phyloP scores from a whole-genome alignment of 1,140 invertebrate species.

The Nilaparvata lugens region DNA sequence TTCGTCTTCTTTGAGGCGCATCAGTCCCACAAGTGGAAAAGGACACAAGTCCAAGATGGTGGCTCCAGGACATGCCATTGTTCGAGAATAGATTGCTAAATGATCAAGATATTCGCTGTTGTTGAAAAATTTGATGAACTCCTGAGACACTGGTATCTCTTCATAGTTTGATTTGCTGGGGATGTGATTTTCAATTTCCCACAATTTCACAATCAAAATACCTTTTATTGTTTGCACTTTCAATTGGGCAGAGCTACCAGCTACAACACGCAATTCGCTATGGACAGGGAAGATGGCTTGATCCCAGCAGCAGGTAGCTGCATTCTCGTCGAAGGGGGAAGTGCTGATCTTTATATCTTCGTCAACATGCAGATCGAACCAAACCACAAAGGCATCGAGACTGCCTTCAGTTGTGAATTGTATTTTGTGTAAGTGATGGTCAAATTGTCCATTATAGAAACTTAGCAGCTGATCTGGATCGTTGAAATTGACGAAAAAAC shows the following conservation, averaged over 20 bases:
- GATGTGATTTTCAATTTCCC: neutral
- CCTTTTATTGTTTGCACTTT: slow-evolving; percentile 27
- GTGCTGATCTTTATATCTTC: slow-evolving; percentile 48
- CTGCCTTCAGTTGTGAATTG: slow-evolving; percentile 32
- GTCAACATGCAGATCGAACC: slow-evolving; percentile 65
- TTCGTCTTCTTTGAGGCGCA: slow-evolving; percentile 27
- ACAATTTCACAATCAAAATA: neutral
- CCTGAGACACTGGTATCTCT: neutral
- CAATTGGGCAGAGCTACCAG: slow-evolving; percentile 21
- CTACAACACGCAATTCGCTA: slow-evolving; percentile 19
- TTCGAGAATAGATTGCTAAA: slow-evolving; percentile 25
- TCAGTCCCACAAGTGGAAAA: slow-evolving; percentile 35
- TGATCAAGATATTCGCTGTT: slow-evolving; percentile 37
- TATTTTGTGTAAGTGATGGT: slow-evolving; percentile 2
- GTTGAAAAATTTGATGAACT: slow-evolving; percentile 36
- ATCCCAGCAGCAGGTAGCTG: slow-evolving; percentile 55
- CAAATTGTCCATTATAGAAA: slow-evolving; percentile 12
- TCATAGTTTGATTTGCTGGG: neutral
- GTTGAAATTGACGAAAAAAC: slow-evolving; percentile 57
- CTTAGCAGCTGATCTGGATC: slow-evolving; percentile 39
- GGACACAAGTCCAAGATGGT: slow-evolving; percentile 34
- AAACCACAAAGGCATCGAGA: slow-evolving; percentile 54
- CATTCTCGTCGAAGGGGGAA: slow-evolving; percentile 26
- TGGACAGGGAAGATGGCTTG: slow-evolving; percentile 54
- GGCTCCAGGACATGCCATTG: slow-evolving; percentile 14